Conservation (phyloP, 2,888 invertebrate species). For the Agrypnus murinus region DNA sequence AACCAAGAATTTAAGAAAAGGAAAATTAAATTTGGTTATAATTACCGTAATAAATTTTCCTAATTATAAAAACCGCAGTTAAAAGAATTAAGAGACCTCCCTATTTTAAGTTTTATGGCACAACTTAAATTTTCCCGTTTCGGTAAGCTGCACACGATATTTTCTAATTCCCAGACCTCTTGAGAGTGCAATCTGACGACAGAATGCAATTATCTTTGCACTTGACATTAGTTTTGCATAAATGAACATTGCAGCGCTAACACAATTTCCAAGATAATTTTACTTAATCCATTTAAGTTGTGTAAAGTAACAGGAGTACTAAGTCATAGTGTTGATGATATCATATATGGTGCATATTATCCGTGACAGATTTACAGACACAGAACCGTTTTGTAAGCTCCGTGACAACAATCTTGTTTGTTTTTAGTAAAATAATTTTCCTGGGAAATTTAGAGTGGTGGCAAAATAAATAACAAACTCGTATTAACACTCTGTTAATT, state of each 20-base stretch:
- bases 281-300: neutral
- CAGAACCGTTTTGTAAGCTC: neutral
- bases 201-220: too few species aligned
- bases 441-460: slow-evolving; percentile 1
- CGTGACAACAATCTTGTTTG: slow-evolving; percentile 13
- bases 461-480: slow-evolving; percentile 9
- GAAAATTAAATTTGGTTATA: too few species aligned
- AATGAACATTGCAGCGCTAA: slow-evolving; percentile 10
- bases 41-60: too few species aligned
- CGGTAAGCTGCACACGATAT: too few species aligned
- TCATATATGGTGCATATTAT: slow-evolving; percentile 9
- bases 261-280: slow-evolving; percentile 18
- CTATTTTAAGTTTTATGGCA: too few species aligned
- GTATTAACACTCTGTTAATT: slow-evolving; percentile 9
- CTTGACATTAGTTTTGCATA: too few species aligned
- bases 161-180: too few species aligned
- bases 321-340: slow-evolving; percentile 13
- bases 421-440: slow-evolving; percentile 17
- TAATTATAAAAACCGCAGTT: too few species aligned
- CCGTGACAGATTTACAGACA: slow-evolving; percentile 18
- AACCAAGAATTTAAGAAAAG: too few species aligned
- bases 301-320: neutral
- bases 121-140: too few species aligned
- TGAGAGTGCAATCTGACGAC: too few species aligned
- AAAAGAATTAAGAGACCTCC: too few species aligned